These are phyloP conservation scores for Nomada ferruginata DNA, from an alignment of 2,888 invertebrate species.

Conservation along the genomic window DNA sequence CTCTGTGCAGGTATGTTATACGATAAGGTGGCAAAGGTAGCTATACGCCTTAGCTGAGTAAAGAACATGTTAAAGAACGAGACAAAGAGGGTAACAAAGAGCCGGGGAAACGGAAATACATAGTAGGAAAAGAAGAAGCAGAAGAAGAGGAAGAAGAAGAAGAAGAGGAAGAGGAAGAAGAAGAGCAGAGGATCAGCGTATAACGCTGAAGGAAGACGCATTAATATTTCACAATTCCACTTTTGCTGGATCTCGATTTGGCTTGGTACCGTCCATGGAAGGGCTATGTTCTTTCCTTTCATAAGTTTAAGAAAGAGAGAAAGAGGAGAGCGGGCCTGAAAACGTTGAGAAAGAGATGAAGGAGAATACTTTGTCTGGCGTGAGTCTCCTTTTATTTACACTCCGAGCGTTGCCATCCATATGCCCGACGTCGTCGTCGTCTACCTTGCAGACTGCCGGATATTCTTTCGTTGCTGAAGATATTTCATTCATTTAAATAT, in stretches of 20 bases:
- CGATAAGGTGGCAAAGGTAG: slow-evolving; percentile 1
- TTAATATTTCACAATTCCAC: slow-evolving; percentile 77
- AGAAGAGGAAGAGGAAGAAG: slow-evolving; percentile 1
- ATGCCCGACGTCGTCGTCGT: slow-evolving; percentile 35
- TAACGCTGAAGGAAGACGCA: slow-evolving; percentile 61
- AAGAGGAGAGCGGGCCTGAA: slow-evolving; percentile 17
- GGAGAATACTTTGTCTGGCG: slow-evolving; percentile 68
- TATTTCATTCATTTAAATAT: slow-evolving; percentile 65
- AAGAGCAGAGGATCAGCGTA: slow-evolving; percentile 45
- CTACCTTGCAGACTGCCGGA: slow-evolving; percentile 44
- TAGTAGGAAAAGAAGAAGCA: background rate
- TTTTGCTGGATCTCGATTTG: slow-evolving; percentile 69
- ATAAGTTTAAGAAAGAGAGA: slow-evolving; percentile 51
- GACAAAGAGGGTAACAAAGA: background rate
- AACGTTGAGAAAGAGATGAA: slow-evolving; percentile 25
- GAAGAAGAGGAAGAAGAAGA: background rate
- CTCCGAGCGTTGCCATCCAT: slow-evolving; percentile 66
- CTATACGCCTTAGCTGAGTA: background rate
- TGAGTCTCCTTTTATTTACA: slow-evolving; percentile 71
- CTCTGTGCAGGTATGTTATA: slow-evolving; percentile 5
- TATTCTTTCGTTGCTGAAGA: slow-evolving; percentile 45
- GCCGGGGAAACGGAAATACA: no score
- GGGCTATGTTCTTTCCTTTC: slow-evolving; percentile 63
- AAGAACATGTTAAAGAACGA: slow-evolving; percentile 1
- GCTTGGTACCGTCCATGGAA: slow-evolving; percentile 55